A percentile compares a stretch with the other conserved stretches of the same genome.
phyloP scores from a whole-genome alignment of 2,797 vertebrate genomes.

The Dendrocincla fuliginosa region DNA sequence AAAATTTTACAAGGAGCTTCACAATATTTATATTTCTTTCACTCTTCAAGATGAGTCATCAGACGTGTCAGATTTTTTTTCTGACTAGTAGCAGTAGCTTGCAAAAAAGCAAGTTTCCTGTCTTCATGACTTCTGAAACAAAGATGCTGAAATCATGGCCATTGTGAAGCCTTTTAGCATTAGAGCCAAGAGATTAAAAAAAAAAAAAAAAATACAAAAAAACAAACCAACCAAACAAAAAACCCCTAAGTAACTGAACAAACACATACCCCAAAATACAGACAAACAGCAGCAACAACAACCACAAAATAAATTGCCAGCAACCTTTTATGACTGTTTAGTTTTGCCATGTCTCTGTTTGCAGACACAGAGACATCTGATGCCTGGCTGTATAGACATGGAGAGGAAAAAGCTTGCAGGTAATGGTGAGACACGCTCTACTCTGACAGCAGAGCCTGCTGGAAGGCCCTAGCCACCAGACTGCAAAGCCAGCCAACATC shows the following conservation, averaged over 20 bases:
- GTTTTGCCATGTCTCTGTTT: background rate
- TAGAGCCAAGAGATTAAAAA: background rate
- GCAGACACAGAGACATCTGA: background rate
- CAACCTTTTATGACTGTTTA: background rate
- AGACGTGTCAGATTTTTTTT: background rate
- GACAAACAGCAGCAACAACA: no score
- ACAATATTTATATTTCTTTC: background rate
- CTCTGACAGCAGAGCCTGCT: background rate
- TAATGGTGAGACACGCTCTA: no score
- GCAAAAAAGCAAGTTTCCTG: background rate
- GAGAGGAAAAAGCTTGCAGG: background rate
- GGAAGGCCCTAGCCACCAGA: background rate
- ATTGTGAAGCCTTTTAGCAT: background rate
- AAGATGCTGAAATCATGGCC: background rate
- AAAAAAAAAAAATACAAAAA: background rate
- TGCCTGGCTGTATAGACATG: accelerated
- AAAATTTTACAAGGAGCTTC: background rate
- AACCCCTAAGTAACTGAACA: no score
- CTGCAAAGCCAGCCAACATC: background rate
- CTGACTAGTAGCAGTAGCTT: background rate
- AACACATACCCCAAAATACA: background rate
- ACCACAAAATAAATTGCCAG: background rate
- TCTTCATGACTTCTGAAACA: background rate
- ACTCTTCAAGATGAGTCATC: background rate
- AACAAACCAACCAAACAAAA: background rate